Percentiles rank a stretch among this genome's conserved stretches.
Conservation (phyloP, 2,888 invertebrate genomes). For the Muscina levida region DNA sequence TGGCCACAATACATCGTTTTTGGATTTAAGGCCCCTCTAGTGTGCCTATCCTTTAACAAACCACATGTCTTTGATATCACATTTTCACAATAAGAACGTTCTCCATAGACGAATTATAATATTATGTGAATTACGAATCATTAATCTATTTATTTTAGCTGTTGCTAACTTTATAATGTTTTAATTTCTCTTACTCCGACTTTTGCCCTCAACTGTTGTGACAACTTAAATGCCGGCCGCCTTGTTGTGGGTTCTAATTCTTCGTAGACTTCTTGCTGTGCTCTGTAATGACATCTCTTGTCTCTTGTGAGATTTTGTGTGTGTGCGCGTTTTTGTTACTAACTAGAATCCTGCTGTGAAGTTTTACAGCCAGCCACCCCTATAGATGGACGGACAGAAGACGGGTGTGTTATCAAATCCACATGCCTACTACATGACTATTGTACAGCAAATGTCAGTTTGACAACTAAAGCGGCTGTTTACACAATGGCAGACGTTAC, state of each 20-base stretch:
- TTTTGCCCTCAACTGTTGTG: not conserved
- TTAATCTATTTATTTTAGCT: too few species aligned
- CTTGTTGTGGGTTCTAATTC: not conserved
- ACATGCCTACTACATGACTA: constrained; percentile 41
- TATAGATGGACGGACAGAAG: constrained; percentile 10
- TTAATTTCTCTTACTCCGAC: not conserved
- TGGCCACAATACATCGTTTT: too few species aligned
- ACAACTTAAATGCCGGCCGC: not conserved
- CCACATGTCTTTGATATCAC: too few species aligned
- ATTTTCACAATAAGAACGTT: too few species aligned
- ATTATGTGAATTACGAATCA: too few species aligned
- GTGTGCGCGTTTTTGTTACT: not conserved
- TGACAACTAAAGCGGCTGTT: constrained; percentile 14
- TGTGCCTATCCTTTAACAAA: too few species aligned
- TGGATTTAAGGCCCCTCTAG: too few species aligned
- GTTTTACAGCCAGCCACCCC: constrained; percentile 51
- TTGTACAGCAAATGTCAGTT: not conserved
- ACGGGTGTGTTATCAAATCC: constrained; percentile 23
- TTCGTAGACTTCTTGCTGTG: not conserved
- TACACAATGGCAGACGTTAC: not conserved
- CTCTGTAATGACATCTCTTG: constrained; percentile 7
- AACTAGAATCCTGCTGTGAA: constrained; percentile 59
- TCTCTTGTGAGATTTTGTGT: not conserved
- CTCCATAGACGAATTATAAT: too few species aligned
- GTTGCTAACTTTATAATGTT: too few species aligned